A percentile compares a stretch with the other conserved stretches of the same genome.
phyloP scores from a whole-genome alignment of 30 jellyfish, hydroid and myxozoan species.

The Chrysaora quinquecirrha region DNA sequence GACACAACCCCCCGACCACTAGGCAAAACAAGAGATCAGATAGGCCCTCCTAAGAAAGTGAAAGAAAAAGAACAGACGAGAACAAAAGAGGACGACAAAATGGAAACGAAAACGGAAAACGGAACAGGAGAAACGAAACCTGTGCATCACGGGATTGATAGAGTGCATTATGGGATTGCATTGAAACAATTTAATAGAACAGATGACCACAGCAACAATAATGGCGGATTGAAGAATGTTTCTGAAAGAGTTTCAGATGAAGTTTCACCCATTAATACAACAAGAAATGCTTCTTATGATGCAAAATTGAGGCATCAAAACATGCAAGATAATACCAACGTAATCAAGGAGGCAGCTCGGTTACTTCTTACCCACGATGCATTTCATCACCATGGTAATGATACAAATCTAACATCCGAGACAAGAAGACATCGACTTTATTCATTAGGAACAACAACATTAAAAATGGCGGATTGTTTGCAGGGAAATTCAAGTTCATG shows the following conservation, averaged over 20 bases:
- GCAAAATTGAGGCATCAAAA: background rate
- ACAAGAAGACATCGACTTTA: constrained; percentile 22
- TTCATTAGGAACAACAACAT: constrained; percentile 35
- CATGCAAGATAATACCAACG: constrained; percentile 42
- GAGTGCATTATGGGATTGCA: background rate
- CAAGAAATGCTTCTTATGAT: background rate
- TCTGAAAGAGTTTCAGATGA: background rate
- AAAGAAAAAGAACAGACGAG: background rate
- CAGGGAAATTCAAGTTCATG: constrained; percentile 3
- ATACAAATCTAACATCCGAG: background rate
- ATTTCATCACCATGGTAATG: background rate
- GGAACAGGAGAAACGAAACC: too few relatives aligned
- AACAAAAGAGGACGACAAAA: background rate
- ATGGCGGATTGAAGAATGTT: background rate
- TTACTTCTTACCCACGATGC: constrained; percentile 2
- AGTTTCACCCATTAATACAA: background rate
- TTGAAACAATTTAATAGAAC: background rate
- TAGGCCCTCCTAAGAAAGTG: constrained; percentile 40
- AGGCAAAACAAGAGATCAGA: constrained; percentile 64
- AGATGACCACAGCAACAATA: background rate
- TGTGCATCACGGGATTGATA: background rate
- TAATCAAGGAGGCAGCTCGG: constrained; percentile 44
- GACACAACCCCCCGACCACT: constrained; percentile 69
- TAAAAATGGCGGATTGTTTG: constrained; percentile 54
- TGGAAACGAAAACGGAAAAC: too few relatives aligned